Evolutionary conservation across 2,113 vertebrate species (phyloP).

Genomic region (Thunnus maccoyii): DNA sequence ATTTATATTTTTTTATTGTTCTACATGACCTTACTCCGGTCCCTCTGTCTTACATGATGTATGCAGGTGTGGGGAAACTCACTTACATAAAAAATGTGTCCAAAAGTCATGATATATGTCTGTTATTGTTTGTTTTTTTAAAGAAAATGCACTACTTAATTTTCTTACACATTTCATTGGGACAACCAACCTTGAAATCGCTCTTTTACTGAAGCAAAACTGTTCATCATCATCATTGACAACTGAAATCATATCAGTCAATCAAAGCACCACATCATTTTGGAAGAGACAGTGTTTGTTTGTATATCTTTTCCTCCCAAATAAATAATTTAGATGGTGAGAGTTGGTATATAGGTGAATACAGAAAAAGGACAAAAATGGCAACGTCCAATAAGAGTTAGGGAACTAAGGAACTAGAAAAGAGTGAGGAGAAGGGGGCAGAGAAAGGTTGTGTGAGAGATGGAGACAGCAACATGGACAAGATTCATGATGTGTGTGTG

Average conservation of each 20-base stretch:
- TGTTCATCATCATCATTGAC: background rate
- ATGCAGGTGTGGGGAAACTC: too few relatives aligned
- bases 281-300: background rate
- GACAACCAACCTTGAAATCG: background rate
- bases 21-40: background rate
- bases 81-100: too few relatives aligned
- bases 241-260: background rate
- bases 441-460: conserved; percentile 8
- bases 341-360: background rate
- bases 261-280: background rate
- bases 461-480: background rate
- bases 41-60: too few relatives aligned
- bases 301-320: too few relatives aligned
- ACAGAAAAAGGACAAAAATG: background rate
- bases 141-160: background rate
- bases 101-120: too few relatives aligned
- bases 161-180: background rate
- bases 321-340: too few relatives aligned
- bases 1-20: background rate
- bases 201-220: background rate
- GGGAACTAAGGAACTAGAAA: background rate
- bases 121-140: too few relatives aligned
- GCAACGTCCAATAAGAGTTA: too few relatives aligned
- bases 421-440: conserved; percentile 12
- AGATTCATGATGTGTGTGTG: background rate